phyloP scores from a whole-genome alignment of 2,888 invertebrate species.

The Pterostichus madidus region DNA sequence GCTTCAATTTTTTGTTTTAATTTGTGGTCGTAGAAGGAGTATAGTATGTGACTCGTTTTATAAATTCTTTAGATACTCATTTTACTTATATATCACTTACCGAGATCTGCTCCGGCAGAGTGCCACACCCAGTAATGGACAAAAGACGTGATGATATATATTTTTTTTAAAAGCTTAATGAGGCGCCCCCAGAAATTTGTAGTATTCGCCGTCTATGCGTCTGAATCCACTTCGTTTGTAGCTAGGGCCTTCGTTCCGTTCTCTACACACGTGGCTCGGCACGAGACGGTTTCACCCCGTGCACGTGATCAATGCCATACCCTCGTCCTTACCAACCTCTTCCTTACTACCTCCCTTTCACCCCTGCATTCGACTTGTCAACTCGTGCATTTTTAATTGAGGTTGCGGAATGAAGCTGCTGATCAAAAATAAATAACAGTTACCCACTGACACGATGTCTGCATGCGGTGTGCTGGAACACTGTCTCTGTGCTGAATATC shows the following conservation, averaged over 20 bases:
- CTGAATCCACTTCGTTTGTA: not conserved
- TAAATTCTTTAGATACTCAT: no score
- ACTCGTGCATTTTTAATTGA: constrained; percentile 35
- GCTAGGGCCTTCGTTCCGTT: not conserved
- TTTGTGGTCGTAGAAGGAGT: no score
- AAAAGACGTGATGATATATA: no score
- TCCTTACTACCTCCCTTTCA: not conserved
- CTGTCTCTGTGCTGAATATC: no score
- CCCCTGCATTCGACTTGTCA: not conserved
- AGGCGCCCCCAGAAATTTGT: no score
- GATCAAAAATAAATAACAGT: constrained; percentile 28
- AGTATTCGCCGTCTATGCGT: not conserved
- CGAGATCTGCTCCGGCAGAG: no score
- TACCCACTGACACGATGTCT: constrained; percentile 39
- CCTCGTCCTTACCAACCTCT: not conserved
- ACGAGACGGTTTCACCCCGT: constrained; percentile 10
- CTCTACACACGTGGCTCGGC: constrained; percentile 21
- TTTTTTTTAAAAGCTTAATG: no score
- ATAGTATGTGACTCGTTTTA: no score
- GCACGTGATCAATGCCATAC: constrained; percentile 26
- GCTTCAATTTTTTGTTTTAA: no score
- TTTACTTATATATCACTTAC: no score
- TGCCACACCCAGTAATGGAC: no score
- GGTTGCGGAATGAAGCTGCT: constrained; percentile 7
- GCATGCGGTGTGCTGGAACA: not conserved